Evolutionary conservation across 2,113 vertebrate genomes (phyloP), one percentile per base, ranked within the genome.

Genomic region (Odontophorus gujanensis): DNA sequence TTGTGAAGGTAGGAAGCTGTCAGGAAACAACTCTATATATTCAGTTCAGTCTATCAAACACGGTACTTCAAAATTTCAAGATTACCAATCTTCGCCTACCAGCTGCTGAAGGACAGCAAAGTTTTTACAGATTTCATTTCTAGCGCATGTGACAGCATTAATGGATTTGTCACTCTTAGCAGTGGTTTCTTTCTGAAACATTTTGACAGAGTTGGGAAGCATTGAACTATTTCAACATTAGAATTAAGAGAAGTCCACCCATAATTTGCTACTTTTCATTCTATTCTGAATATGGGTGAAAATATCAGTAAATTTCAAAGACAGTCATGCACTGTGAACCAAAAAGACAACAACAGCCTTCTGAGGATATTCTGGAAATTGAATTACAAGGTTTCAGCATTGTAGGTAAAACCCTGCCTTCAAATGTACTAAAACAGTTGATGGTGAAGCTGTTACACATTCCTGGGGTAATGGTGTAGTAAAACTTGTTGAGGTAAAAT

Each of bases 31-130:
- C n/a, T n/a, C n/a, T 84, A 84, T 81, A 84, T 96, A 15, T 72
- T 85, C 85, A 65, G 32, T 66, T 92, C 76, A 78, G 32, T 93
- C 79, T 59, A 93, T 92, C 84, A 86, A 87, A 89, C 59, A 58
- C 14, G 87, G 26, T 50, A 68, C 77, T 95, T 93, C 12, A 79
- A 57, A 82, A 78, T 91, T 90, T 79, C 47, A 85, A 82, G 86
- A 92, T 95, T 89, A 94, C 18, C 53, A 77, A 10, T 89, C 72
- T 88, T 93, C 66, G 69, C 69, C 73, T 88, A 77, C 59, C 81
- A 93, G 69, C 71, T 81, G 42, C 50, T 77, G 86, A 96, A 96
- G 91, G 87, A 85, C 74, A 69, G 50, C 22, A 81, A 73, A 85
- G 28, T 71, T 93, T 93, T 69, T 53, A 89, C 18, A 61, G 50